These are phyloP conservation scores for Hippasteria phrygiana DNA, from an alignment of 53 echinoderm and acorn worm genomes.

Conservation along the genomic window DNA sequence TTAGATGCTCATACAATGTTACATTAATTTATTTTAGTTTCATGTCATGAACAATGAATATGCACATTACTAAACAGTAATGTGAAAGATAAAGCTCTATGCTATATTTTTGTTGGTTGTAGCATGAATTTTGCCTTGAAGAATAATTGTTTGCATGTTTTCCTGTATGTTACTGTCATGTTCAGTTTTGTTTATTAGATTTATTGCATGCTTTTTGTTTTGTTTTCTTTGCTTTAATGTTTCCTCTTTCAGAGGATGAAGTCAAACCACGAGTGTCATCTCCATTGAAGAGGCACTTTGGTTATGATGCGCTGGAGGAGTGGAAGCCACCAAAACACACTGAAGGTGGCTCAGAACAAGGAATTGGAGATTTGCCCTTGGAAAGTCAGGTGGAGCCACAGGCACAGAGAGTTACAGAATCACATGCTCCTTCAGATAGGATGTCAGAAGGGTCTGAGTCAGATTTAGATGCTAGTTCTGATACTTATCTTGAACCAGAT, in stretches of 20 bases:
- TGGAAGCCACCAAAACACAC: slow-evolving; percentile 50
- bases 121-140: background rate
- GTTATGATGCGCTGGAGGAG: slow-evolving; percentile 52
- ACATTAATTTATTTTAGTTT: too few species aligned
- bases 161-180: background rate
- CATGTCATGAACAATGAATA: too few species aligned
- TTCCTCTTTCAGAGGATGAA: slow-evolving; percentile 49
- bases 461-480: background rate
- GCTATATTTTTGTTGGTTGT: background rate
- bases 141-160: slow-evolving; percentile 6
- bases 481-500: background rate
- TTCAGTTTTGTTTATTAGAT: slow-evolving; percentile 15
- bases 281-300: slow-evolving; percentile 48
- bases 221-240: slow-evolving; percentile 37
- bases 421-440: background rate
- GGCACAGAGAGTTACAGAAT: background rate
- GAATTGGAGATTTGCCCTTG: background rate
- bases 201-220: slow-evolving; percentile 62
- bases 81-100: too few species aligned
- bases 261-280: slow-evolving; percentile 49
- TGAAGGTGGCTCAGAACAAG: background rate
- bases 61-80: too few species aligned
- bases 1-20: too few species aligned
- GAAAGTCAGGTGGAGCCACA: background rate
- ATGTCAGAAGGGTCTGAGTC: background rate